Evolutionary conservation across 2,888 invertebrate genomes (phyloP).

Genomic region (Lissonota sp.): DNA sequence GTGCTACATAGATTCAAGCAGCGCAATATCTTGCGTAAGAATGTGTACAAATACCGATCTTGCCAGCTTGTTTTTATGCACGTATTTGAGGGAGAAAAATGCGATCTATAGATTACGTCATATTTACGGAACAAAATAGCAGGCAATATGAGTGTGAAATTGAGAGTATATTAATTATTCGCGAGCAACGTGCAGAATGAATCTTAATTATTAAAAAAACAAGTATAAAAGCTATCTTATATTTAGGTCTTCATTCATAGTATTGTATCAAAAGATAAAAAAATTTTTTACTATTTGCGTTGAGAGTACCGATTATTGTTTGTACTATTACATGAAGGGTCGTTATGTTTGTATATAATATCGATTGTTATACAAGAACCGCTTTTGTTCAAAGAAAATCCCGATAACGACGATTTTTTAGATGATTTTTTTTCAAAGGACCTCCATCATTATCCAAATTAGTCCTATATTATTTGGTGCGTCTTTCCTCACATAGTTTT

Average conservation of each 20-base stretch:
- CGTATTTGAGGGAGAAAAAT: constrained; percentile 40
- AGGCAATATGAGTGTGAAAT: constrained; percentile 34
- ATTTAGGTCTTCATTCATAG: constrained; percentile 55
- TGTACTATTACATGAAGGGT: constrained; percentile 74
- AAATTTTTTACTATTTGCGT: constrained; percentile 73
- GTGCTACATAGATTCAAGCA: constrained; percentile 53
- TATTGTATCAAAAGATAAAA: constrained; percentile 56
- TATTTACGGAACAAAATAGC: constrained; percentile 6
- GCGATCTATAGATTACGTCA: constrained; percentile 28
- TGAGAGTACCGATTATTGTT: constrained; percentile 73
- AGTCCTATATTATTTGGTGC: too few species aligned
- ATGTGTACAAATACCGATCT: constrained; percentile 31
- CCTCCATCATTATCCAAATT: neutral
- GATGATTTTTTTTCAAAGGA: constrained; percentile 27
- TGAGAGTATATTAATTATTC: constrained; percentile 26
- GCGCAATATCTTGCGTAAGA: constrained; percentile 31
- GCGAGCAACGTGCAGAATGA: constrained; percentile 35
- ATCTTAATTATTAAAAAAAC: constrained; percentile 24
- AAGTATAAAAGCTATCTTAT: constrained; percentile 18
- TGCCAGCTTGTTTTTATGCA: constrained; percentile 56
- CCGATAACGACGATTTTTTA: constrained; percentile 74
- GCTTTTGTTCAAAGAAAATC: constrained; percentile 74
- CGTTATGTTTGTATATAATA: constrained; percentile 78
- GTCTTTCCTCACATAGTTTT: too few species aligned
- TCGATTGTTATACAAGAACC: constrained; percentile 75